These are phyloP conservation scores for Eilema depressum DNA, from an alignment of 2,888 invertebrate species.

Conservation along the genomic window DNA sequence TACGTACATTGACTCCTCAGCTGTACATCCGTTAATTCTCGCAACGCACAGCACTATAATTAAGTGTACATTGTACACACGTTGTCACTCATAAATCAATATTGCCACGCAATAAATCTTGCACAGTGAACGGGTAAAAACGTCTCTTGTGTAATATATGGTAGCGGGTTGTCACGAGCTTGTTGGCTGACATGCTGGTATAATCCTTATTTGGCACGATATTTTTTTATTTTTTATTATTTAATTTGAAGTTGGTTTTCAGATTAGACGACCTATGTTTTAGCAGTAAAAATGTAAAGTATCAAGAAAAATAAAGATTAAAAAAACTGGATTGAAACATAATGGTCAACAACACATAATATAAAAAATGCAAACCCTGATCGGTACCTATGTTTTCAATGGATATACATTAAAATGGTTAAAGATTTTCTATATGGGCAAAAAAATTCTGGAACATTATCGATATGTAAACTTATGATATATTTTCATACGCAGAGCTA, in stretches of 20 bases:
- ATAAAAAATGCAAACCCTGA: too few species aligned
- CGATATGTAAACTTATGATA: too few species aligned
- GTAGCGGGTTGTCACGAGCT: constrained; percentile 1
- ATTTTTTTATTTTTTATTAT: neutral
- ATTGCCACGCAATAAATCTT: constrained; percentile 62
- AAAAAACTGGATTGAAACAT: too few species aligned
- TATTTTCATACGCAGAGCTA: too few species aligned
- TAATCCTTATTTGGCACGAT: neutral
- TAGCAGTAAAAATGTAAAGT: too few species aligned
- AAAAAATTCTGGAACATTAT: too few species aligned
- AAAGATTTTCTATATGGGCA: too few species aligned
- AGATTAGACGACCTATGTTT: neutral
- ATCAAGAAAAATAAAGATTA: too few species aligned
- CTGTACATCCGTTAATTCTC: constrained; percentile 8
- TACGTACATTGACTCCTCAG: neutral
- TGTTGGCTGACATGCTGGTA: constrained; percentile 16
- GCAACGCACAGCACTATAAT: constrained; percentile 25
- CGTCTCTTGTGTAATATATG: constrained; percentile 33
- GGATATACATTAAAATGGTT: too few species aligned
- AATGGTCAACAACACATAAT: too few species aligned
- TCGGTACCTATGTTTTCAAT: neutral
- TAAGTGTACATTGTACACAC: constrained; percentile 59
- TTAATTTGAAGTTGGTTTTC: neutral
- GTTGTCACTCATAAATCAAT: constrained; percentile 64
- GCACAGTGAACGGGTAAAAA: constrained; percentile 65